Base-by-base conservation (phyloP, 2,888 invertebrate genomes). In the Sarcophaga rosellei region DNA sequence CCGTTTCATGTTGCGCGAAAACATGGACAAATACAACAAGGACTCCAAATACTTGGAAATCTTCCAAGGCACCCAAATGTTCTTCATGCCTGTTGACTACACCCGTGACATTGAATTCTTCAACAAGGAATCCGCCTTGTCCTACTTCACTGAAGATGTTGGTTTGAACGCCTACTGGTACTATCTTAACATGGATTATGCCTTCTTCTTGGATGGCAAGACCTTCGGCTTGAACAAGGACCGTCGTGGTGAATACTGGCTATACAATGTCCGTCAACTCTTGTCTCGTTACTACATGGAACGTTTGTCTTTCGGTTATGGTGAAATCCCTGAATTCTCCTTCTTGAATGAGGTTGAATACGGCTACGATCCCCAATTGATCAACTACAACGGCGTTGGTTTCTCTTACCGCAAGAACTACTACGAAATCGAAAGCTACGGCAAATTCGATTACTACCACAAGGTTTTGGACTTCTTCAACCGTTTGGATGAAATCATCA, bases 271-370 rank as follows among this genome's bases (percentile, higher is more conserved):
- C 90, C 96, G 96, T 90, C 96, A 96, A 92, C 89, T 96, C 17
- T 89, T 96, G 88, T 94, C 96, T 85, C 95, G 95, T 94, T 97
- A 96, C 93, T 96, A 96, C 91, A 94, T 96, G 93, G 96, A 97
- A 91, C 95, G 97, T 91, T 93, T 96, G 79, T 95, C 96, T 11
- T 95, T 96, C 90, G 95, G 94, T 21, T 90, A 96, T 84, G 95
- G 95, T n/a, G 94, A 94, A 66, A 94, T 96, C 87, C 94, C 94
- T 45, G 94, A 94, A 12, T 87, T 95, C 87, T 93, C 94, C 88
- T 95, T 94, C 94, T 91, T 94, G 90, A 90, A 93, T 53, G 92
- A 94, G 72, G 93, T 96, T 72, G 91, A 95, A 88, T 93, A 95
- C 85, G 94, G 95, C 47, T 96, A 95, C 89, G 94, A 95, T 90